phyloP scores from a whole-genome alignment of 2,797 vertebrate species.

The Crenuchus spilurus region DNA sequence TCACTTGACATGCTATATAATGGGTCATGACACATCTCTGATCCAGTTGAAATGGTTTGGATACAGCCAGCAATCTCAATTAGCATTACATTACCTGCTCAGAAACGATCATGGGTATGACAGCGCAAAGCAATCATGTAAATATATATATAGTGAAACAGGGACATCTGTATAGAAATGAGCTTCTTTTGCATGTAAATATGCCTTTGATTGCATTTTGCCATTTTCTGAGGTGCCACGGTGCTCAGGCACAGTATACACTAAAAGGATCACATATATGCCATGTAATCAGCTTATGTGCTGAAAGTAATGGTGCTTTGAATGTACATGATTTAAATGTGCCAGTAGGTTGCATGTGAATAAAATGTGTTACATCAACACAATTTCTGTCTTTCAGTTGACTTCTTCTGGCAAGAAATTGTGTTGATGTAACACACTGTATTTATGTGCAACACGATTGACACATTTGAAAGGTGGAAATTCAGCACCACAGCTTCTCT shows the following conservation, averaged over 20 bases:
- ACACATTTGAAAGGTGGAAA: background rate
- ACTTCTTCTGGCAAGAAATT: background rate
- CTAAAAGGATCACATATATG: too few relatives aligned
- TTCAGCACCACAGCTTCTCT: background rate
- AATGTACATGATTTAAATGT: background rate
- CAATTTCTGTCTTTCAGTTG: background rate
- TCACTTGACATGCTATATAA: background rate
- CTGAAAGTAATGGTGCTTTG: too few relatives aligned
- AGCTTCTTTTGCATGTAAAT: background rate
- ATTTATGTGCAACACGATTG: background rate
- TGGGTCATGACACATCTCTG: background rate
- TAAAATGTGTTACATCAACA: background rate
- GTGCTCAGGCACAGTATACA: too few relatives aligned
- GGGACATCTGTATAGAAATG: background rate
- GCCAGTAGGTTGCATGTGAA: background rate
- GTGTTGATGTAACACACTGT: background rate
- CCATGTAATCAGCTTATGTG: too few relatives aligned
- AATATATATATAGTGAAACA: background rate
- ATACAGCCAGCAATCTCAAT: constrained; percentile 1
- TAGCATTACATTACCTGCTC: background rate
- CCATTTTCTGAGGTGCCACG: too few relatives aligned
- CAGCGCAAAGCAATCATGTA: background rate
- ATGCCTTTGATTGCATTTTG: background rate
- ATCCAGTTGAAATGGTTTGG: background rate
- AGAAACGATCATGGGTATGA: background rate